Conservation (phyloP, 2,888 invertebrate genomes). For the Venusia cambrica region DNA sequence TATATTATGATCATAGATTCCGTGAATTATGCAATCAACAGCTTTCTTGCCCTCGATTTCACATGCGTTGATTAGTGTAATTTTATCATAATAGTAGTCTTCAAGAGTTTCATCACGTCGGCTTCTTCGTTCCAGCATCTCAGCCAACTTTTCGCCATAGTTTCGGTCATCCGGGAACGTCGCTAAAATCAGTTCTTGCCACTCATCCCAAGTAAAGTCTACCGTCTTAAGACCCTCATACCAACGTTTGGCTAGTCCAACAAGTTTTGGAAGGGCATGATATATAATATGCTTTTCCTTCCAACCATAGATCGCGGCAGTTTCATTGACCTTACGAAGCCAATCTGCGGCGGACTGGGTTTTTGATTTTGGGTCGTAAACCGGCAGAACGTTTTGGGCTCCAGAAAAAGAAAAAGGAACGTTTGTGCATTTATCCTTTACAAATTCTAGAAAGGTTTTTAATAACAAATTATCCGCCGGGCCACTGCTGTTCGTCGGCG, state of each 20-base stretch:
- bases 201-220: constrained; percentile 4
- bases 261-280: constrained; percentile 2
- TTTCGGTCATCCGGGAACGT: constrained; percentile 1
- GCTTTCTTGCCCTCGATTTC: neutral
- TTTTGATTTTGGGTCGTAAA: constrained; percentile 2
- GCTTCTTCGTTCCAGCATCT: too few relatives aligned
- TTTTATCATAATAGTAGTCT: too few relatives aligned
- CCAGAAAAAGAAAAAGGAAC: neutral
- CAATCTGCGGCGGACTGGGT: constrained; percentile 6
- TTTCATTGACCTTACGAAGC: constrained; percentile 8
- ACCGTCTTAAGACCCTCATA: constrained; percentile 3
- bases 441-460: too few relatives aligned
- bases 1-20: neutral
- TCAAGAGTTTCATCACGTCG: too few relatives aligned
- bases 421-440: too few relatives aligned
- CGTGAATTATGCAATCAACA: too few relatives aligned
- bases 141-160: constrained; percentile 1
- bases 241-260: constrained; percentile 5
- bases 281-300: constrained; percentile 6
- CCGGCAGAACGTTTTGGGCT: constrained; percentile 1
- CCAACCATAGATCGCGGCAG: constrained; percentile 7
- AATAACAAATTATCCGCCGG: too few relatives aligned
- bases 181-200: neutral
- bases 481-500: too few relatives aligned
- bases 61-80: too few relatives aligned